Conservation (phyloP, 2,113 vertebrate species). For the Dromas ardeola region DNA sequence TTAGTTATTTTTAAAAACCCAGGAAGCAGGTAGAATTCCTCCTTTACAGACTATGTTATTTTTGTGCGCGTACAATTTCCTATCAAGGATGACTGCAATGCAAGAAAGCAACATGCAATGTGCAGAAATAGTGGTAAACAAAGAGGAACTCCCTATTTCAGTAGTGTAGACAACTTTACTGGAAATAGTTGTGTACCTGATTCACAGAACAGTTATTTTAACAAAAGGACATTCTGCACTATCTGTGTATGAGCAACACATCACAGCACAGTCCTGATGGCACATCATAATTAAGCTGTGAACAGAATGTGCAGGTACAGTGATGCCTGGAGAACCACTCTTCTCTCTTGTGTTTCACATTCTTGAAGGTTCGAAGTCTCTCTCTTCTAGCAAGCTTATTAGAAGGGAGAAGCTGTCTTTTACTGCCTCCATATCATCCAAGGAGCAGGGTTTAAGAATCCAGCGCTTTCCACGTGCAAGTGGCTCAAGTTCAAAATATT, state of each 20-base stretch:
- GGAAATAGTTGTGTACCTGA: conserved; percentile 57
- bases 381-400: conserved; percentile 92
- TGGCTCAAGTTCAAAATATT: conserved; percentile 97
- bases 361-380: conserved; percentile 85
- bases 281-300: conserved; percentile 52
- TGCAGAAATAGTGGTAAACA: conserved; percentile 69
- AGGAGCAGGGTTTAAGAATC: conserved; percentile 91
- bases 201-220: conserved; percentile 60
- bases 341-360: conserved; percentile 80
- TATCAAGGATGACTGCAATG: conserved; percentile 7
- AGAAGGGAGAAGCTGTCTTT: conserved; percentile 93
- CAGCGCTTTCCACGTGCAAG: conserved; percentile 93
- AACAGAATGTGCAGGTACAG: conserved; percentile 59
- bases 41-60: not conserved
- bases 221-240: conserved; percentile 40
- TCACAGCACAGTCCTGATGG: conserved; percentile 40
- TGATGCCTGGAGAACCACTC: not conserved
- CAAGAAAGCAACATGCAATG: conserved; percentile 53
- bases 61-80: conserved; percentile 2
- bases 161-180: conserved; percentile 73
- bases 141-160: conserved; percentile 71
- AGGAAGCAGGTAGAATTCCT: not conserved
- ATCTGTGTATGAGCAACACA: conserved; percentile 24
- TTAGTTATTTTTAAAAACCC: not conserved
- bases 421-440: conserved; percentile 88